Base-by-base conservation (phyloP, 2,797 vertebrate genomes). In the Gymnothorax reevesii region DNA sequence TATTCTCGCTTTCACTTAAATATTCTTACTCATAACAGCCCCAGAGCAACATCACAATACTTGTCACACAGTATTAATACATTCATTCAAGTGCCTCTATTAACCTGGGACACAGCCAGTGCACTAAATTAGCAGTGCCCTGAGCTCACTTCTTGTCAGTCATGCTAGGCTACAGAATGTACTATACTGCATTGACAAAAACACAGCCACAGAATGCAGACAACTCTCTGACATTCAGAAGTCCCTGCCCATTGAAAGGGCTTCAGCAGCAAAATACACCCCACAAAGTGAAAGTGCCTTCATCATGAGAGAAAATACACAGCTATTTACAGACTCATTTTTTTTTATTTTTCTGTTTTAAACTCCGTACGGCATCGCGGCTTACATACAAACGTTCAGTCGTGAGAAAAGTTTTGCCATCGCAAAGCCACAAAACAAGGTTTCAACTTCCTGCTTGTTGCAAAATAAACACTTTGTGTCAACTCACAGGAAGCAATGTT, bases 1-100 rank as follows among this genome's bases (percentile, higher is more conserved):
- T 54, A 77, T 85, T 87, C 80, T 82, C 80, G 80, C 88, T 91
- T 86, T 88, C 88, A 89, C 85, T 27, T 49, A 33, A 75, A 42
- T 54, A 80, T 22, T 42, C 57, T 49, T 55, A 71, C 62, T 75
- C 83, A 79, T 49, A 71, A 33, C 83, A 52, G n/a, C 42, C n/a
- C 27, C 12, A 22, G 57, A 59, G 77, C 49, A 86, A 64, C 59
- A 55, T n/a, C 77, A 80, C 22, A 80, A 80, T 54, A 71, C 83
- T 86, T 69, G 83, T 73, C 25, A 54, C 77, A 80, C 52, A 80
- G n/a, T 80, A 71, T 86, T 86, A 57, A 83, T 73, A 25, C 2
- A 12, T 55, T 73, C 17, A 83, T 83, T 83, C 82, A 83, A 62
- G 77, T 27, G 80, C 15, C 77, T 49, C 54, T 42, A 69, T 66